A percentile compares a stretch with the other conserved stretches of the same genome.
phyloP scores from a whole-genome alignment of 2,113 vertebrate genomes.

The Gorsachius goisagi region DNA sequence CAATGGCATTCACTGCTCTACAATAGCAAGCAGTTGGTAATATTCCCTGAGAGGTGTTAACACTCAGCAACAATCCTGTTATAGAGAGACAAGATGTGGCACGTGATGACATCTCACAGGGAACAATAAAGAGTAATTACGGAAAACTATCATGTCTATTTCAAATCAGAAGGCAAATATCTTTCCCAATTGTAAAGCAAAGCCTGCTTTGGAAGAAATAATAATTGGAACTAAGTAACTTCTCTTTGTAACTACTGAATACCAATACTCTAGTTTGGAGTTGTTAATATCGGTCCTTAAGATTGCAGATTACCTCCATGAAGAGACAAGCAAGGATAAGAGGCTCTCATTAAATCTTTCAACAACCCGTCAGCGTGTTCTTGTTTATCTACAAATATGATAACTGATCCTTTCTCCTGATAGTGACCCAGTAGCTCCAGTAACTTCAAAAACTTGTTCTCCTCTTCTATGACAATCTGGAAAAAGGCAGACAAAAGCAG shows the following conservation, averaged over 20 bases:
- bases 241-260: background rate
- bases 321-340: constrained; percentile 97
- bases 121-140: background rate
- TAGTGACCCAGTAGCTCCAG: constrained; percentile 95
- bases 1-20: background rate
- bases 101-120: background rate
- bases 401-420: constrained; percentile 95
- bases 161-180: background rate
- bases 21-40: background rate
- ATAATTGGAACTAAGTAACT: background rate
- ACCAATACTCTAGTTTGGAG: background rate
- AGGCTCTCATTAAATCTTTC: constrained; percentile 98
- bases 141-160: background rate
- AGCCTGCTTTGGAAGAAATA: background rate
- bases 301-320: constrained; percentile 87
- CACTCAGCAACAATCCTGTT: background rate
- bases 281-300: background rate
- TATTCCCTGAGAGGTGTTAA: background rate
- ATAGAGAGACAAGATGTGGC: background rate
- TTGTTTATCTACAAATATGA: constrained; percentile 98
- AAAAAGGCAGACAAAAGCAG: constrained; percentile 24
- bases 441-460: constrained; percentile 96
- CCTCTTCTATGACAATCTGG: constrained; percentile 96
- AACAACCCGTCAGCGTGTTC: constrained; percentile 92
- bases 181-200: background rate